Evolutionary conservation across 2,888 invertebrate species (phyloP).

Genomic region (Chloromyia formosa): DNA sequence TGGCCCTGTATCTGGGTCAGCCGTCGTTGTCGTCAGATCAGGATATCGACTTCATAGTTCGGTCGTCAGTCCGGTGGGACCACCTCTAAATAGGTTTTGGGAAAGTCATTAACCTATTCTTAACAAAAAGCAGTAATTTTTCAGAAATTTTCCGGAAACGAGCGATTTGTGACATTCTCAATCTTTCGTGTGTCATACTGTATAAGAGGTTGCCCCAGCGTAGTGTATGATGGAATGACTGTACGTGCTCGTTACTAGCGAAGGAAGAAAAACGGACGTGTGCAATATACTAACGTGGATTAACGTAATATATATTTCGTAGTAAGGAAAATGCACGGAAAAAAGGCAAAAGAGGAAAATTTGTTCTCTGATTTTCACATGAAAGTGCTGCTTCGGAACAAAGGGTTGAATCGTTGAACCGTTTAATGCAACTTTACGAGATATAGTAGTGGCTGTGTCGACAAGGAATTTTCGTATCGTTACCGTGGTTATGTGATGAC

Average conservation of each 20-base stretch:
- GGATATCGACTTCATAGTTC: background rate
- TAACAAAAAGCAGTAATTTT: background rate
- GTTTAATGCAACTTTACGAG: conserved; percentile 28
- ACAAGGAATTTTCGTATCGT: background rate
- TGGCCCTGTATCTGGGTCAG: conserved; percentile 23
- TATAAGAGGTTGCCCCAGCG: background rate
- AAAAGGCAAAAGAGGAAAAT: conserved; percentile 14
- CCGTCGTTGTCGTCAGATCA: too few relatives aligned
- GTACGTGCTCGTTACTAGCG: background rate
- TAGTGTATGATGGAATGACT: background rate
- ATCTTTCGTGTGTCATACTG: conserved; percentile 13
- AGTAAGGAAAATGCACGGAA: background rate
- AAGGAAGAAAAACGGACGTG: background rate
- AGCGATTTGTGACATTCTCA: background rate
- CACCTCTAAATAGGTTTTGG: background rate
- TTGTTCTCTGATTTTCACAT: conserved; percentile 1
- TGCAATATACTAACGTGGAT: conserved; percentile 18
- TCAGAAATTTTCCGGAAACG: background rate
- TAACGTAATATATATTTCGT: background rate
- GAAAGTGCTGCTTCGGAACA: conserved; percentile 34
- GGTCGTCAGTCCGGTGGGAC: background rate
- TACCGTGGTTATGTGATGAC: too few relatives aligned
- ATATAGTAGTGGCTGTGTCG: background rate
- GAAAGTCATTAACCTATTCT: conserved; percentile 19
- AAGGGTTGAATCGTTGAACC: conserved; percentile 29